Base-by-base conservation (phyloP, 2,113 vertebrate species). In the Tupaia tana region DNA sequence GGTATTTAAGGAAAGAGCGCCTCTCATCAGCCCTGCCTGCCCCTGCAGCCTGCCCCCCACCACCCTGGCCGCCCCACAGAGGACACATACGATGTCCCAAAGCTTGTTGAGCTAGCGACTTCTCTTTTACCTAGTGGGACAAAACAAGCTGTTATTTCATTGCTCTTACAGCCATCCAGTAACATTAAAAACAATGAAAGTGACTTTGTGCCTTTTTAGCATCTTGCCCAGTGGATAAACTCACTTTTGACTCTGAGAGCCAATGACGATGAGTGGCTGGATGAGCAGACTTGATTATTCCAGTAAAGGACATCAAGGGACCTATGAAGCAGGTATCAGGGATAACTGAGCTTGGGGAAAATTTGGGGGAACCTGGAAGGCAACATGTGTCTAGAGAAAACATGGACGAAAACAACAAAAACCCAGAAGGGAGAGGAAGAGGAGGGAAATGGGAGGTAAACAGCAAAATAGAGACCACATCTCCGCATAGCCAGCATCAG, bases 401-500 rank as follows among this genome's bases (percentile, higher is more conserved):
- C 19, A 11, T 7, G 14, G 11, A 18, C 24, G 6, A 56, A 61
- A 79, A 75, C 34, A n/a, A 89, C 9, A 82, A 31, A 80, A 83
- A 77, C 16, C 59, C 58, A 83, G 43, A 85, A 77, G 31, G 10
- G 3, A 73, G 34, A 82, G 27, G 58, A 91, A 86, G 14, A 58
- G 59, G 56, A 93, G 56, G 27, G 7, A 79, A 80, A 8, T 29
- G 15, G 29, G 43, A 64, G n/a, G 9, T 18, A 73, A 88, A 20
- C 1, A 29, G 16, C 64, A 77, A 93, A 79, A 43, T 6, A 54
- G 64, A 95, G 34, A 59, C 12, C 27, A 19, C 0, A 69, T 43
- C 15, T 29, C 9, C 19, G 20, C 0, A 0, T 15, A 3, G 12
- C 61, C 29, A 31, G 19, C 14, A 9, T 27, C 34, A 1, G 4